Conservation (phyloP, 2,113 vertebrate genomes). For the Corapipo altera region DNA sequence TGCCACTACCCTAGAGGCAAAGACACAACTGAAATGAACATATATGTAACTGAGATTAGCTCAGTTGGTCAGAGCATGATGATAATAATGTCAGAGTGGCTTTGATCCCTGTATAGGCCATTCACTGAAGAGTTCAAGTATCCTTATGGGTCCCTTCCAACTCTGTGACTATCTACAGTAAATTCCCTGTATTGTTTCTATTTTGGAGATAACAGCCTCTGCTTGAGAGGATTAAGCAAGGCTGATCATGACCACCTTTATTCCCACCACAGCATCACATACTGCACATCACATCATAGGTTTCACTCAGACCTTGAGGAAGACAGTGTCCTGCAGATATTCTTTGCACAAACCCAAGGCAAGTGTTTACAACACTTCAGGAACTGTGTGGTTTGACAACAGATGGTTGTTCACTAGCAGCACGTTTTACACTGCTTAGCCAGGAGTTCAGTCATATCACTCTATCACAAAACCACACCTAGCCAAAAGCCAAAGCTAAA, state of each 20-base stretch:
- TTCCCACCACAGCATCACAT: too few species aligned
- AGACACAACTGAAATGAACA: neutral
- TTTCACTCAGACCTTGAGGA: neutral
- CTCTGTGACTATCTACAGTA: neutral
- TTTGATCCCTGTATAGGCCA: neutral
- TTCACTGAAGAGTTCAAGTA: neutral
- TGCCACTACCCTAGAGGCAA: neutral
- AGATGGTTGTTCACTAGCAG: neutral
- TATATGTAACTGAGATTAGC: neutral
- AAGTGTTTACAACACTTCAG: neutral
- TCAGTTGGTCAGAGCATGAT: neutral
- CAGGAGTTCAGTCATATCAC: neutral
- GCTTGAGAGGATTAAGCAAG: neutral
- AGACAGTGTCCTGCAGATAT: neutral
- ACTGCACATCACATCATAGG: neutral
- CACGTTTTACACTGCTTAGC: neutral
- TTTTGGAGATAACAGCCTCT: neutral
- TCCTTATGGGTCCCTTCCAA: neutral
- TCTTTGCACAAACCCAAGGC: neutral
- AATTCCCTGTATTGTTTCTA: neutral
- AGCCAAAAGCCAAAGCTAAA: neutral
- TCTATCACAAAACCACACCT: neutral
- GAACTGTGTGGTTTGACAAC: neutral
- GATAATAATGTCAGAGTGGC: neutral
- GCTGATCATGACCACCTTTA: neutral